Percentiles rank a stretch among this genome's conserved stretches.
phyloP scores from a whole-genome alignment of 2,888 invertebrate genomes.

The Elegia similella region DNA sequence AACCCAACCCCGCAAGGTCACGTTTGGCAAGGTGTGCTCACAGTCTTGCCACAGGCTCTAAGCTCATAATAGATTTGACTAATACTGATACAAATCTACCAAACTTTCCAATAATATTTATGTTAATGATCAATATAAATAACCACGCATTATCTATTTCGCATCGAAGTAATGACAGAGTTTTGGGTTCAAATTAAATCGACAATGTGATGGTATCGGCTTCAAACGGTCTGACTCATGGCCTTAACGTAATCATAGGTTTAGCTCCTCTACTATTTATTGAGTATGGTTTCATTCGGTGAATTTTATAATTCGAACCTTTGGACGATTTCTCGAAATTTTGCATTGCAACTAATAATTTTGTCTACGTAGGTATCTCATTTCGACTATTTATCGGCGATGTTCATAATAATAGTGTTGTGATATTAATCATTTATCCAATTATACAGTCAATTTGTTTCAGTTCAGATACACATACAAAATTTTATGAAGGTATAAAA shows the following conservation, averaged over 20 bases:
- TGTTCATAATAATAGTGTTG: not conserved
- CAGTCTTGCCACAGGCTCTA: too few relatives aligned
- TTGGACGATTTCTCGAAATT: conserved; percentile 44
- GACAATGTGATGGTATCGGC: conserved; percentile 46
- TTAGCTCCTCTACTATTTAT: conserved; percentile 52
- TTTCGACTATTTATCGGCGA: conserved; percentile 10
- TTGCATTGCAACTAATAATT: conserved; percentile 40
- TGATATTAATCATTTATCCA: not conserved
- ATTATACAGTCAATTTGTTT: too few relatives aligned
- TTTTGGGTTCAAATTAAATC: conserved; percentile 36
- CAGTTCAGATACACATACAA: too few relatives aligned
- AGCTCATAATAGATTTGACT: not conserved
- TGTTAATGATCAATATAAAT: conserved; percentile 18
- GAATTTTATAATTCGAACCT: conserved; percentile 49
- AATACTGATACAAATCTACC: not conserved
- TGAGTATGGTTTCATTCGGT: conserved; percentile 49
- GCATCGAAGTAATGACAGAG: conserved; percentile 38
- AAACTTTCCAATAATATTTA: conserved; percentile 18
- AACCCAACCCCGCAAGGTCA: too few relatives aligned
- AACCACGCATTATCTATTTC: conserved; percentile 19
- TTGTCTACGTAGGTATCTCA: conserved; percentile 22
- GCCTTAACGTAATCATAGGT: conserved; percentile 56
- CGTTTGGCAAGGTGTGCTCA: too few relatives aligned
- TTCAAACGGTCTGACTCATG: conserved; percentile 45
- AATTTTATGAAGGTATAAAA: too few relatives aligned